Percentiles rank a stretch among this genome's conserved stretches.
Evolutionary conservation across 2,113 vertebrate species (phyloP).

Genomic region (Phaethon lepturus): DNA sequence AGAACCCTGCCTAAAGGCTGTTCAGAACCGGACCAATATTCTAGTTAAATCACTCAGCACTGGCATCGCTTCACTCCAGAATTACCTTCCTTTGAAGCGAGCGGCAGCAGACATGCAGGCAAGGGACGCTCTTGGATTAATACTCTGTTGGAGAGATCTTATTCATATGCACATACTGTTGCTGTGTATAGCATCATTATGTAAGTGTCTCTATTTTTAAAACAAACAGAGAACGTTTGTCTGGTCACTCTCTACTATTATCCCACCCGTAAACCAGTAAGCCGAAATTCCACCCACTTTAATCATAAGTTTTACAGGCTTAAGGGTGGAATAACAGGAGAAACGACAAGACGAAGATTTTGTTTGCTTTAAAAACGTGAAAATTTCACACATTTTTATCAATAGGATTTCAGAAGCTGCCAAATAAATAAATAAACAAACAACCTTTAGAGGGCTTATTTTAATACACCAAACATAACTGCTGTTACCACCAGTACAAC

Average conservation of each 20-base stretch:
- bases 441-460: not conserved
- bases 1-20: not conserved
- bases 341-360: not conserved
- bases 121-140: not conserved
- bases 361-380: not conserved
- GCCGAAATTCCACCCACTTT: not conserved
- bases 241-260: constrained; percentile 14
- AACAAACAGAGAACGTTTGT: not conserved
- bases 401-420: not conserved
- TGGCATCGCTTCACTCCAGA: not conserved
- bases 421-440: not conserved
- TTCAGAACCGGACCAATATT: not conserved
- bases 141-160: not conserved
- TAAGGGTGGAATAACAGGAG: not conserved
- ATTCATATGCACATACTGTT: not conserved
- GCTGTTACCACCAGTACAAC: not conserved
- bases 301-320: not conserved
- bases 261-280: not conserved
- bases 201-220: constrained; percentile 25
- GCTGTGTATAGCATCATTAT: not conserved
- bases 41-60: not conserved
- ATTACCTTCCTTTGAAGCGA: not conserved
- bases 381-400: not conserved
- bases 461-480: not conserved
- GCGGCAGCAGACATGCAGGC: not conserved